Base-by-base conservation (phyloP, 2,113 vertebrate genomes). In the Pelecanoides urinatrix region DNA sequence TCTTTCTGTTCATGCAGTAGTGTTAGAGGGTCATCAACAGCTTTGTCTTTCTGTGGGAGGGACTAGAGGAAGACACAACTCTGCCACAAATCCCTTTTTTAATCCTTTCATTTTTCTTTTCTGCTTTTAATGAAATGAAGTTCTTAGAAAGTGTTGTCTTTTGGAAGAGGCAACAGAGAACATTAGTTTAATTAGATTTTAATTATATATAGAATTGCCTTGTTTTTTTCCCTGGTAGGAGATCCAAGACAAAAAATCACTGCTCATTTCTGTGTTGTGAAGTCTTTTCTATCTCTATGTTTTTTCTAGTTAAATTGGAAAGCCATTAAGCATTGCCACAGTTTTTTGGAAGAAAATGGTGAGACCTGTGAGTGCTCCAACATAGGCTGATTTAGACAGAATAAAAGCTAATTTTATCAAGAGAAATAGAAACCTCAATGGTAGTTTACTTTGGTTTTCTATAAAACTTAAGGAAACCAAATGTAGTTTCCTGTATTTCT, bases 401-500 rank as follows among this genome's bases (percentile, higher is more conserved):
- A 81, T 73, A 86, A 77, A 80, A 84, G 42, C 36, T 74, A 56
- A 44, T 95, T 96, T 95, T 91, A 67, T 70, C 61, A 89, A 55
- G 56, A 81, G 38, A 67, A 66, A 55, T 23, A 52, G 59, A 80
- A 77, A 50, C n/a, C 38, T 74, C 68, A 84, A 36, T 38, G 42
- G 29, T 74, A 58, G 72, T 83, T 96, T 91, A 77, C 30, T 84
- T 74, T 36, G n/a, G 17, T 67, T 89, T 91, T 86, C 55, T 87
- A 18, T 89, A 67, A 89, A 91, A 89, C 14, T 59, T 74, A 77
- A 59, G 32, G 55, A 92, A 91, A 92, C 59, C 44, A 74, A 92
- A 61, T 58, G 27, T 49, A 23, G 5, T 88, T 94, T 90, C 50
- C 32, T 1, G 1, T 92, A 42, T 71, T 94, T 78, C 55, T 88